Base-by-base conservation (phyloP, 2,113 vertebrate species). In the Heteronetta atricapilla region DNA sequence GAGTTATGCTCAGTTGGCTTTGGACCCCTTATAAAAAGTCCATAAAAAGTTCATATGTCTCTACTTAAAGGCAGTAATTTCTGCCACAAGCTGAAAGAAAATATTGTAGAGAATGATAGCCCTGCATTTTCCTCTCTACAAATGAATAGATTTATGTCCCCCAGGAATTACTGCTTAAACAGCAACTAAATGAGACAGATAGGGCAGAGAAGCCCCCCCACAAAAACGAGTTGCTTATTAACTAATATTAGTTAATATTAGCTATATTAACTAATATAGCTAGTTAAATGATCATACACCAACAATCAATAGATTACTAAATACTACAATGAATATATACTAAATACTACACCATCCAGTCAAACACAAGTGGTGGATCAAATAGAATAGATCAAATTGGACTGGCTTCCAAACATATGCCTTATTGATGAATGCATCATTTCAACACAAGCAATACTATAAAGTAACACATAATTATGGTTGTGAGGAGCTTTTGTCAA, bases 221-320 rank as follows among this genome's bases (percentile, higher is more conserved):
- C 31, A 64, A 9, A 22, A 1, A 1, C 6, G 11, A 12, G 16
- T 10, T 69, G 26, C 48, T n/a, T n/a, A n/a, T n/a, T n/a, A n/a
- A n/a, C n/a, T n/a, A n/a, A n/a, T n/a, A n/a, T n/a, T n/a, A n/a
- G n/a, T n/a, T n/a, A n/a, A n/a, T n/a, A n/a, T n/a, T n/a, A n/a
- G n/a, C n/a, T n/a, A n/a, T n/a, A n/a, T n/a, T n/a, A n/a, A n/a
- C n/a, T n/a, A n/a, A 3, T 17, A n/a, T 5, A 29, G 33, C 1
- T 17, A 63, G 52, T 15, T 20, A 59, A 72, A 52, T 4, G 66
- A 40, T 5, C 2, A 1, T 1, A 0, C 4, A 36, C 48, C 74
- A 58, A 25, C 48, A 50, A 46, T 5, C 11, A 75, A 23, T 0
- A 69, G 33, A 21, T 22, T 34, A 25, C 22, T 38, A 16, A 50